Conservation (phyloP, 2,797 vertebrate genomes). For the Jordanella pulchra region DNA sequence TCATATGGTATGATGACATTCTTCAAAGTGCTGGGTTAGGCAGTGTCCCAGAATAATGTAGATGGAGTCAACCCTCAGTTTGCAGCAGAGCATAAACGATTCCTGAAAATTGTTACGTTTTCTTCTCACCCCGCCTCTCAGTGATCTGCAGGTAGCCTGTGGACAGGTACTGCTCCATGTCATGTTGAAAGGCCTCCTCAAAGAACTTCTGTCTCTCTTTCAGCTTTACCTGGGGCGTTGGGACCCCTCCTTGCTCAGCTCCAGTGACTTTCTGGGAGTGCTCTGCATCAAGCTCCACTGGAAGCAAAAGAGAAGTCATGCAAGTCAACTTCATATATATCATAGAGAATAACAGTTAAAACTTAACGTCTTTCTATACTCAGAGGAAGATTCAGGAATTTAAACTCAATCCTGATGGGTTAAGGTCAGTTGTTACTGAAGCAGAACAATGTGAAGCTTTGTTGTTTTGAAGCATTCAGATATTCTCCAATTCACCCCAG, state of each 20-base stretch:
- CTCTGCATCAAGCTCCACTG: constrained; percentile 90
- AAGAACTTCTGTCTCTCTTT: constrained; percentile 97
- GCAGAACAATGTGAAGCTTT: constrained; percentile 18
- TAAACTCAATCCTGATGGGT: constrained; percentile 1
- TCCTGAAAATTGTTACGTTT: not conserved
- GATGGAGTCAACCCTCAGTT: not conserved
- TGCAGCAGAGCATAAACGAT: not conserved
- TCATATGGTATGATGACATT: constrained; percentile 30
- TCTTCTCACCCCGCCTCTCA: constrained; percentile 87
- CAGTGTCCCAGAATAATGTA: constrained; percentile 1
- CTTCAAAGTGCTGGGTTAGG: constrained; percentile 44
- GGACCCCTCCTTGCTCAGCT: constrained; percentile 80
- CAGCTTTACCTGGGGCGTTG: constrained; percentile 84
- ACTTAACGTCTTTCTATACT: not conserved
- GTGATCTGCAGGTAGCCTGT: constrained; percentile 94
- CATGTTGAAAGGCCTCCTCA: constrained; percentile 98
- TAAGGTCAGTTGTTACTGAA: constrained; percentile 23
- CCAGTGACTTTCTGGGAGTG: constrained; percentile 87
- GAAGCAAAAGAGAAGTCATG: constrained; percentile 24
- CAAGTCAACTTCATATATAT: not conserved
- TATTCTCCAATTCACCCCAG: constrained; percentile 3
- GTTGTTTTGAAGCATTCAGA: constrained; percentile 6
- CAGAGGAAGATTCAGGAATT: not conserved
- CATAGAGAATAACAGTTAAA: too few relatives aligned
- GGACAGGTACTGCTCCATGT: constrained; percentile 98